Base-by-base conservation (phyloP, 64 coral and sea anemone species). In the Acropora tenuis region DNA sequence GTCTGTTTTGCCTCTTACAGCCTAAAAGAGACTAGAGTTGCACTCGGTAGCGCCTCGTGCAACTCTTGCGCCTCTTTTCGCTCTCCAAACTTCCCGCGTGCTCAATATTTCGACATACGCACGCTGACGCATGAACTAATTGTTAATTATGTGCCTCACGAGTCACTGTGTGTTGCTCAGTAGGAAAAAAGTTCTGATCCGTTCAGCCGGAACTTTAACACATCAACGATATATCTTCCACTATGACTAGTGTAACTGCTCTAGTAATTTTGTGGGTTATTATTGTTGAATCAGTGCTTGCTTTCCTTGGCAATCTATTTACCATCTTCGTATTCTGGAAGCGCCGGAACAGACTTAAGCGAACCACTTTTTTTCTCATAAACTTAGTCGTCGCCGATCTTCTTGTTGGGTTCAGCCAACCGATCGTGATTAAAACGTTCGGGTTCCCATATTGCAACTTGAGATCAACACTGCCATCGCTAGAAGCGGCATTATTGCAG, bases 301-400 rank as follows among this genome's bases (percentile, higher is more conserved):
- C 42, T 74, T 40, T 74, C n/a, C n/a, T 41, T 20, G n/a, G 18
- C 71, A 74, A 74, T 40, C 2, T 7, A 8, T 74, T 74, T 41
- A 74, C 71, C 40, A 40, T 74, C n/a, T 74, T 40, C 18, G 30
- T 78, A 17, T 78, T 52, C 76, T 78, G 76, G 47, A 20, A 45
- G 43, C 47, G 52, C 5, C 48, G 76, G 6, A 78, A 78, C 47
- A 78, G 17, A 50, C 46, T 78, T 15, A 49, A 78, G 18, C 76
- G 47, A 45, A 78, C 76, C 16, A 49, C 76, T 1, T 78, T 78
- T 78, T 18, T 78, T 45, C 76, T 78, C 17, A 78, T 78, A 47
- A 78, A 78, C 76, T 78, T 78, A 45, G 76, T 17, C 48, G 76
- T 78, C 2, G 76, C 76, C 15, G 76, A 78, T 20, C 5, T 78